A percentile compares a stretch with the other conserved stretches of the same genome.
These are phyloP conservation scores for Meles meles DNA, from an alignment of 2,113 vertebrate species.

Conservation along the genomic window DNA sequence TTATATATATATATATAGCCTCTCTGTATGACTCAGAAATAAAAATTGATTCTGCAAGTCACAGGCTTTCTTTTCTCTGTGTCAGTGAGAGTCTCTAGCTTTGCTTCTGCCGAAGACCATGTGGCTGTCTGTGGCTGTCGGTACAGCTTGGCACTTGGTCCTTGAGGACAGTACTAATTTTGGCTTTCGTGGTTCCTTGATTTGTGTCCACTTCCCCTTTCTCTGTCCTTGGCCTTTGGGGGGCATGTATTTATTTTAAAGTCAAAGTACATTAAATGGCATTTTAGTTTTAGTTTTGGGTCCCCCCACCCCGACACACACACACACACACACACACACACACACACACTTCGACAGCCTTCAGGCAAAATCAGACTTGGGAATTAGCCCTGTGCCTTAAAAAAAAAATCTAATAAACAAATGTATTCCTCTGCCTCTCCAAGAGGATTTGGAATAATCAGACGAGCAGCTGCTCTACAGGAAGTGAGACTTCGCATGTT, in stretches of 20 bases:
- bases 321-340: not conserved
- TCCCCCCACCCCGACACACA: not conserved
- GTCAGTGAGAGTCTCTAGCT: not conserved
- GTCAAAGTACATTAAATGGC: not conserved
- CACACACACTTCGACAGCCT: not conserved
- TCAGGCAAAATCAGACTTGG: not conserved
- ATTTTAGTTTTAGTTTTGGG: not conserved
- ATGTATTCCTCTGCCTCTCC: not conserved
- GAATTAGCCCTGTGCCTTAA: not conserved
- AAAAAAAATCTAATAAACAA: not conserved
- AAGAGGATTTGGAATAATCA: not conserved
- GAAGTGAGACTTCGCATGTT: not conserved
- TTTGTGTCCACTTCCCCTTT: not conserved
- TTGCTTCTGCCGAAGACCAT: not conserved
- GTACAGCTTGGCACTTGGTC: not conserved
- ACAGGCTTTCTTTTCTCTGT: constrained; percentile 7
- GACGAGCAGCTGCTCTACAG: not conserved
- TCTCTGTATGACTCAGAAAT: constrained; percentile 78
- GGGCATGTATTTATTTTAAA: not conserved
- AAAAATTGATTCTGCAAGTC: constrained; percentile 67
- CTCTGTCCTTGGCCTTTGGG: not conserved
- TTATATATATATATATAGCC: constrained; percentile 48
- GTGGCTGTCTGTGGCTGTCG: not conserved
- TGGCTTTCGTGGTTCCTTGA: not conserved
- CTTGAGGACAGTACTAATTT: not conserved